These are phyloP conservation scores for Netelia virgata DNA, from an alignment of 2,888 invertebrate species.

Conservation along the genomic window DNA sequence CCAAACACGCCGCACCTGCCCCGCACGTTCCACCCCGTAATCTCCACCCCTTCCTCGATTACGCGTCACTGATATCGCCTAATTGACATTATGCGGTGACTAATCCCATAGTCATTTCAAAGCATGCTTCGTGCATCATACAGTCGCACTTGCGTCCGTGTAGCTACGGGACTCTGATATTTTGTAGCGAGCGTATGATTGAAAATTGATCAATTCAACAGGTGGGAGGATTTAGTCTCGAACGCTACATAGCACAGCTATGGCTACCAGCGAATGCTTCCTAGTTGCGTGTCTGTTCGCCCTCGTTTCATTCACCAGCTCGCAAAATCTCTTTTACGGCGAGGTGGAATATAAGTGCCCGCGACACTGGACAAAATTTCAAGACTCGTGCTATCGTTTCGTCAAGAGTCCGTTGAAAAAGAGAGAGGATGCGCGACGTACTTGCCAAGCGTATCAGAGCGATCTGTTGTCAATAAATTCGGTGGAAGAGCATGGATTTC, in stretches of 20 bases:
- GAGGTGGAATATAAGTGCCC: constrained; percentile 88
- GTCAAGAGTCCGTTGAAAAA: constrained; percentile 94
- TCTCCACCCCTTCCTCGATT: constrained; percentile 67
- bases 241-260: constrained; percentile 27
- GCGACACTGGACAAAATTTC: constrained; percentile 93
- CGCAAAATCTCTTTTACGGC: constrained; percentile 77
- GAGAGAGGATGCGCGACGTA: constrained; percentile 92
- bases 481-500: constrained; percentile 94
- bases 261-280: constrained; percentile 20
- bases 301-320: constrained; percentile 31
- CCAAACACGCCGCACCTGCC: not conserved
- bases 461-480: constrained; percentile 93
- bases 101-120: constrained; percentile 60
- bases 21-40: constrained; percentile 48
- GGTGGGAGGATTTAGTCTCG: constrained; percentile 37
- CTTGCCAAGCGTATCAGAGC: constrained; percentile 93
- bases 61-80: not conserved
- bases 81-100: constrained; percentile 67
- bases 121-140: not conserved
- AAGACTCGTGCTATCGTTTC: constrained; percentile 95
- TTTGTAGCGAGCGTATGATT: not conserved
- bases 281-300: constrained; percentile 40
- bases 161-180: not conserved
- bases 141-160: not conserved
- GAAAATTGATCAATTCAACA: constrained; percentile 41